Base-by-base conservation (phyloP, 2,113 vertebrate species). In the Podarcis raffonei region DNA sequence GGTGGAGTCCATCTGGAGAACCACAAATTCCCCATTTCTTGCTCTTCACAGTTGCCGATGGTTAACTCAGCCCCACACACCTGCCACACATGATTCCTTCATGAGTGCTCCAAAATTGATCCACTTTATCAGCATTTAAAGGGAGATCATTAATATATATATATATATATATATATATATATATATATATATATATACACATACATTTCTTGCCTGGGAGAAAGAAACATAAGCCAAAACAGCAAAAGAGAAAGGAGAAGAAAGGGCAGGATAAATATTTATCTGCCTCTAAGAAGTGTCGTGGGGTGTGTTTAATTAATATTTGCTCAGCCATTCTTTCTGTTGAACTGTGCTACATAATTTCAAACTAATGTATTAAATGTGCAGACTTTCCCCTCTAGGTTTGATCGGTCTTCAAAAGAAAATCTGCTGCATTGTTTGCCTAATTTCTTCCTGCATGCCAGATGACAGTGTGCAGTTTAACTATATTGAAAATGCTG, bases 391-490 rank as follows among this genome's bases (percentile, higher is more conserved):
- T 85, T 89, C 84, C 88, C 69, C 81, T 37, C 11, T 53, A 86
- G 82, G 66, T 90, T 87, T 92, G 85, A 30, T 89, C 75, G 6
- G 57, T 87, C 25, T 87, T 90, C 62, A 78, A 5, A 59, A 22
- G 18, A 62, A 62, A 8, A 81, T n/a, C 83, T 13, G 20, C n/a
- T 69, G 81, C n/a, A 53, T 83, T 0, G 0, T 78, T 0, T 0
- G 53, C 90, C 65, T 0, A 71, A 30, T 81, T 88, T 85, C 27
- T 89, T 12, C 9, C 2, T 0, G 48, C 22, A 30, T 71, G 39
- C 20, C 35, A 30, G 35, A 78, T n/a, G 0, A 6, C 15, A 84
- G 39, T 25, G 32, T 42, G 65, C 81, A 78, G 37, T 35, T 91
- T 81, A 6, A n/a, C 81, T 71, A 72, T 91, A 53, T 90, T 13